Evolutionary conservation across 1,140 invertebrate genomes (phyloP), one percentile per base, ranked within the genome.

Genomic region (Laupala kohalensis): DNA sequence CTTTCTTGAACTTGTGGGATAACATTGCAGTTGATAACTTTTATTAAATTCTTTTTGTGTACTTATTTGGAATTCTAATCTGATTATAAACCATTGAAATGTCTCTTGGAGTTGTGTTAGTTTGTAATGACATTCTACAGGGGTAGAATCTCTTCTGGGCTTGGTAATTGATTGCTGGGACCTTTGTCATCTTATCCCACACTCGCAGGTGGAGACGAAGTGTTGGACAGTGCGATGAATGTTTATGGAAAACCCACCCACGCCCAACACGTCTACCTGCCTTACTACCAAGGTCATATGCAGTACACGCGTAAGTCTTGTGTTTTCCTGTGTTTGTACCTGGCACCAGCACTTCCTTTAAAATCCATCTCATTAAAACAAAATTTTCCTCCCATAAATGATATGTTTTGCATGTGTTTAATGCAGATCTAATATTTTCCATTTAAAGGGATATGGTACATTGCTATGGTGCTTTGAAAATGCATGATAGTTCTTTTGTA

Each of bases 201-300:
- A 68, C 67, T 29, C 67, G 77, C 81, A 85, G 84, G 84, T 83
- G 87, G 86, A 81, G 87, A 89, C 81, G 87, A 89, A 82, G 86
- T 87, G 81, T 81, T 87, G 81, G 85, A 86, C 78, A 86, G 87
- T 77, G 84, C 86, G 76, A 84, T 84, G 82, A 84, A 84, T 82
- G 84, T 84, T 80, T 88, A 87, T 79, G 86, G 86, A 78, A 84
- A 86, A 81, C 89, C 89, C 75, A 82, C 89, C 79, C 87, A 90
- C 83, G 88, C 89, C 77, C 88, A 90, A 83, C 88, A 90, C 81
- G 86, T 91, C 79, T 90, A 91, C 81, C 86, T 91, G 80, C 89
- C 89, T 79, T 90, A 87, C 84, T 90, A 87, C 84, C 88, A 91
- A 81, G 89, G 89, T 79, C 86, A 88, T 83, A 89, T 88, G 84